These are phyloP conservation scores for Spheniscus humboldti DNA, from an alignment of 2,797 vertebrate genomes.

Conservation along the genomic window DNA sequence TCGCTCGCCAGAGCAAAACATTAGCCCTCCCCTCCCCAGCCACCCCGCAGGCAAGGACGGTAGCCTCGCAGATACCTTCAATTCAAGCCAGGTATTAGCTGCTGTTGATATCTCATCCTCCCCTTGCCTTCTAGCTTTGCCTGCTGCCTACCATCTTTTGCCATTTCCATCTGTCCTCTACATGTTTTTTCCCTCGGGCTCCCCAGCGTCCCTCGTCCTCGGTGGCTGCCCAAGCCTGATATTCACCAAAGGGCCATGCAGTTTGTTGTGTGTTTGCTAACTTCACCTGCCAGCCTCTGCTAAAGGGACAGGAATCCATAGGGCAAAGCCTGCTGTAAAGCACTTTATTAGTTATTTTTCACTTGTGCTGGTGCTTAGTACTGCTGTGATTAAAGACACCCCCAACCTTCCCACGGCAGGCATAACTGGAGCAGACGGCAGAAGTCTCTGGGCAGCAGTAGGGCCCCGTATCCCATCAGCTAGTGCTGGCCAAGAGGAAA, in stretches of 20 bases:
- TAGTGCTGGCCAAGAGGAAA: background rate
- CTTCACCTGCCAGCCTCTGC: background rate
- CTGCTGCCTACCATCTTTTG: background rate
- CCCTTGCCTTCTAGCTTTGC: background rate
- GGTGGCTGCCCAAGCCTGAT: background rate
- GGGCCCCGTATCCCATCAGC: background rate
- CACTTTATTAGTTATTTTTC: background rate
- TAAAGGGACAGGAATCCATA: rapidly evolving
- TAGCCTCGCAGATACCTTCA: background rate
- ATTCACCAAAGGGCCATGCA: background rate
- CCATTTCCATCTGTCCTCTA: conserved; percentile 1
- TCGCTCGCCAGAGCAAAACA: rapidly evolving
- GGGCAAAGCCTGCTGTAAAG: background rate
- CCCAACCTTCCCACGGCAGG: background rate
- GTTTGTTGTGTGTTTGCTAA: background rate
- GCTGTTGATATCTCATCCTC: background rate
- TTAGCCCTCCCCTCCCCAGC: rapidly evolving
- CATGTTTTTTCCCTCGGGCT: background rate
- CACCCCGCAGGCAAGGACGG: background rate
- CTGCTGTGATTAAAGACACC: background rate
- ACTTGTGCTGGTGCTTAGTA: background rate
- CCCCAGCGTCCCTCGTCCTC: rapidly evolving
- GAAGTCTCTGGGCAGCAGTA: background rate
- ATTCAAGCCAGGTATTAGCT: rapidly evolving
- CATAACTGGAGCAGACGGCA: rapidly evolving